Evolutionary conservation across 2,113 vertebrate genomes (phyloP).

Genomic region (Gnathonemus echidnorhynchus): DNA sequence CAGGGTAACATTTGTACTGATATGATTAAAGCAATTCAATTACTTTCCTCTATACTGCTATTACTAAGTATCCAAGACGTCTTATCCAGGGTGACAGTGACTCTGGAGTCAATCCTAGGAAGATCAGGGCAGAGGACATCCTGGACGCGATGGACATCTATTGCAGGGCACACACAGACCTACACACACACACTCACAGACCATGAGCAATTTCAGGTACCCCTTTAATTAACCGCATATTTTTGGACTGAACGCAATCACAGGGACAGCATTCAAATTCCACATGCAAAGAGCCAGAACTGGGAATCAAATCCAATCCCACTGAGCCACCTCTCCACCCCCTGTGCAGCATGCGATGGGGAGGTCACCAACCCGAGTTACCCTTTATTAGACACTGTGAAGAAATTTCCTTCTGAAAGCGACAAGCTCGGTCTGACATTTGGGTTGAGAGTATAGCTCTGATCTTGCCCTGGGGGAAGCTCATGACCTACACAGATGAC

Average conservation of each 20-base stretch:
- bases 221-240: background rate
- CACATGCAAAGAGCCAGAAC: background rate
- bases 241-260: background rate
- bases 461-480: background rate
- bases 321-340: background rate
- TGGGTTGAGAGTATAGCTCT: slow-evolving; percentile 9
- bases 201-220: background rate
- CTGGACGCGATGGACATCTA: background rate
- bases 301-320: background rate
- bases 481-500: slow-evolving; percentile 12
- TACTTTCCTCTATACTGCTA: background rate
- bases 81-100: background rate
- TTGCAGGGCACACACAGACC: background rate
- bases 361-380: background rate
- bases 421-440: background rate
- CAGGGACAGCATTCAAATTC: background rate
- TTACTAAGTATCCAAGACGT: background rate
- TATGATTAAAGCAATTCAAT: slow-evolving; percentile 17
- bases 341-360: background rate
- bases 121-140: background rate
- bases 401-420: background rate
- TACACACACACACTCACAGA: background rate
- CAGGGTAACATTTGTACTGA: slow-evolving; percentile 6
- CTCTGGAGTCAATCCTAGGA: background rate
- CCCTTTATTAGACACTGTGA: background rate